Evolutionary conservation across 2,113 vertebrate genomes (phyloP).

Genomic region (Plotosus lineatus): DNA sequence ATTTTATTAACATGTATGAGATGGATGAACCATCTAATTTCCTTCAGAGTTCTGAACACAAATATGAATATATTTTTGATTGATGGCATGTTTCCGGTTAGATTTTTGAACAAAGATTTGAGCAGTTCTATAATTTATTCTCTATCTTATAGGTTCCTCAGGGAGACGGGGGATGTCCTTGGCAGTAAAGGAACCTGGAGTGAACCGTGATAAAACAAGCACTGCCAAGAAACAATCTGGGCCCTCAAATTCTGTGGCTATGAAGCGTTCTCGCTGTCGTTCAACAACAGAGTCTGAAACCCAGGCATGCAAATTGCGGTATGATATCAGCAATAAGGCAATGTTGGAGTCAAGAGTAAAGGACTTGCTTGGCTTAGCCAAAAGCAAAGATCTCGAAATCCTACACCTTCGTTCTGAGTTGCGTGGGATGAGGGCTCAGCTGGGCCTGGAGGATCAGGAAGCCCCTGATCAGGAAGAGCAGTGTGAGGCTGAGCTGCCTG

Average conservation of each 20-base stretch:
- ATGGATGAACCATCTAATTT: too few species aligned
- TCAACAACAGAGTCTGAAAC: constrained; percentile 68
- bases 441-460: constrained; percentile 69
- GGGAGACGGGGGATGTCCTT: constrained; percentile 74
- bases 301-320: constrained; percentile 84
- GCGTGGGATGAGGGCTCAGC: constrained; percentile 78
- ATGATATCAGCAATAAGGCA: constrained; percentile 83
- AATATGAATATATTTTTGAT: too few species aligned
- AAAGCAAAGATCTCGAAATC: constrained; percentile 85
- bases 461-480: constrained; percentile 16
- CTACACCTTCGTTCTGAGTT: constrained; percentile 79
- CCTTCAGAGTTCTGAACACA: too few species aligned
- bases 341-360: constrained; percentile 82
- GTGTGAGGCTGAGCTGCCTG: constrained; percentile 27
- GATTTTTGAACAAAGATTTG: not conserved
- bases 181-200: constrained; percentile 75
- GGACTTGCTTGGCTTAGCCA: constrained; percentile 79
- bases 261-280: constrained; percentile 79
- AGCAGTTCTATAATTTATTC: not conserved
- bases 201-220: constrained; percentile 74
- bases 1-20: too few species aligned
- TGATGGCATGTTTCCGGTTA: not conserved
- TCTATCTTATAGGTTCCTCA: constrained; percentile 35
- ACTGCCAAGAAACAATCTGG: constrained; percentile 70
- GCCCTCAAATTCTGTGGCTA: constrained; percentile 55